These are phyloP conservation scores for Colistium nudipinnis DNA, from an alignment of 2,113 vertebrate species.

Conservation along the genomic window DNA sequence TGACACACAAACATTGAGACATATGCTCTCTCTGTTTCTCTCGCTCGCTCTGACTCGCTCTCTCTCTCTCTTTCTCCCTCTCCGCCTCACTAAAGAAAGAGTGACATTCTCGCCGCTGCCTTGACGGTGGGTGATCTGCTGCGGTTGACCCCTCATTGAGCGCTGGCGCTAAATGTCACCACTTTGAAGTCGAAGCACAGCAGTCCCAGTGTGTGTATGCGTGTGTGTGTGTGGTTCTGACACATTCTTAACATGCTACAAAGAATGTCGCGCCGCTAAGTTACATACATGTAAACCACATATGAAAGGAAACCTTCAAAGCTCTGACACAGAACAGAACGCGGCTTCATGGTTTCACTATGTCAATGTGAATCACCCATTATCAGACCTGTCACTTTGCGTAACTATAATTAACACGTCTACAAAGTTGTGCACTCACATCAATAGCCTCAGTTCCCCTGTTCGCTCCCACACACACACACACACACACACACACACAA, in stretches of 20 bases:
- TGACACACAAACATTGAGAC: slow-evolving; percentile 46
- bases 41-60: not conserved
- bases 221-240: slow-evolving; percentile 16
- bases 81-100: slow-evolving; percentile 7
- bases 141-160: slow-evolving; percentile 70
- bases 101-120: slow-evolving; percentile 47
- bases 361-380: no score
- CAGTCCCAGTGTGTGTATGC: slow-evolving; percentile 38
- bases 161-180: slow-evolving; percentile 66
- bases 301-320: slow-evolving; percentile 17
- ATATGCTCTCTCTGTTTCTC: slow-evolving; percentile 26
- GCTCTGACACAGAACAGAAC: not conserved
- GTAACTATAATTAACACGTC: no score
- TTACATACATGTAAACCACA: slow-evolving; percentile 23
- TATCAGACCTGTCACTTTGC: no score
- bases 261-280: slow-evolving; percentile 49
- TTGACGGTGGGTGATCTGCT: slow-evolving; percentile 65
- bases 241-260: slow-evolving; percentile 60
- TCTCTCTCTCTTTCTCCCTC: not conserved
- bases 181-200: slow-evolving; percentile 77
- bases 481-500: not conserved
- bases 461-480: not conserved
- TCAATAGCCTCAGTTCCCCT: no score
- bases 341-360: not conserved
- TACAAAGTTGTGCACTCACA: no score